These are phyloP conservation scores for Ahaetulla prasina DNA, from an alignment of 2,113 vertebrate species.

Conservation along the genomic window DNA sequence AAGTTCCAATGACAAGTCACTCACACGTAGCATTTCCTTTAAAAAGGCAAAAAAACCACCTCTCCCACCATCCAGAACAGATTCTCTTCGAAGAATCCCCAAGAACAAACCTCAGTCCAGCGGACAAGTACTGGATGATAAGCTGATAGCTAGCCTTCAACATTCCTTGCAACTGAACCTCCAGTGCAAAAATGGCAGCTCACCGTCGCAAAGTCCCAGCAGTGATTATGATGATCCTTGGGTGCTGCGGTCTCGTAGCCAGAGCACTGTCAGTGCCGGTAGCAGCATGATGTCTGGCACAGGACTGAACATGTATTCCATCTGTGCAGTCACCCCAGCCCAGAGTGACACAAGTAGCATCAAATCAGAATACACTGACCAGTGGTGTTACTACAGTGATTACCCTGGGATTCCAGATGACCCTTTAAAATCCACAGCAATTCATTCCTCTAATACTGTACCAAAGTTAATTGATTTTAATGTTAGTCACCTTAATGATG, in stretches of 20 bases:
- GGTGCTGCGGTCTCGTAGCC: constrained; percentile 87
- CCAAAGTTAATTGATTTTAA: constrained; percentile 63
- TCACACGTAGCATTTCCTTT: constrained; percentile 88
- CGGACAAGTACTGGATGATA: constrained; percentile 82
- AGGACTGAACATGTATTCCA: constrained; percentile 77
- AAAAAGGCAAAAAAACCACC: constrained; percentile 93
- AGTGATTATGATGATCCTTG: constrained; percentile 95
- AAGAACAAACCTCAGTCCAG: constrained; percentile 72
- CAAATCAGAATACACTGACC: constrained; percentile 88
- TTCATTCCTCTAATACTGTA: constrained; percentile 45
- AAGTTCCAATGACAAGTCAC: constrained; percentile 75
- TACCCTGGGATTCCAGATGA: constrained; percentile 71
- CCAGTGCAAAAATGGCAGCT: constrained; percentile 76
- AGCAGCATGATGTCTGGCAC: constrained; percentile 83
- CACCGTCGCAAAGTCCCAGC: constrained; percentile 89
- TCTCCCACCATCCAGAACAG: constrained; percentile 86
- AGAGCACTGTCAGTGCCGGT: constrained; percentile 82
- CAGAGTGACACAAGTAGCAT: constrained; percentile 94
- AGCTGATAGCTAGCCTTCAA: constrained; percentile 87
- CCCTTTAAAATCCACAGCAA: constrained; percentile 62
- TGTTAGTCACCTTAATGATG: constrained; percentile 62
- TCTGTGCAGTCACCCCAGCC: constrained; percentile 84
- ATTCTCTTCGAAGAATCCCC: constrained; percentile 85
- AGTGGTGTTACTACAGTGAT: constrained; percentile 91
- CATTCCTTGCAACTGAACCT: constrained; percentile 87